Evolutionary conservation across 2,888 invertebrate species (phyloP), one percentile per base, ranked within the genome.

Genomic region (Neoascia interrupta): DNA sequence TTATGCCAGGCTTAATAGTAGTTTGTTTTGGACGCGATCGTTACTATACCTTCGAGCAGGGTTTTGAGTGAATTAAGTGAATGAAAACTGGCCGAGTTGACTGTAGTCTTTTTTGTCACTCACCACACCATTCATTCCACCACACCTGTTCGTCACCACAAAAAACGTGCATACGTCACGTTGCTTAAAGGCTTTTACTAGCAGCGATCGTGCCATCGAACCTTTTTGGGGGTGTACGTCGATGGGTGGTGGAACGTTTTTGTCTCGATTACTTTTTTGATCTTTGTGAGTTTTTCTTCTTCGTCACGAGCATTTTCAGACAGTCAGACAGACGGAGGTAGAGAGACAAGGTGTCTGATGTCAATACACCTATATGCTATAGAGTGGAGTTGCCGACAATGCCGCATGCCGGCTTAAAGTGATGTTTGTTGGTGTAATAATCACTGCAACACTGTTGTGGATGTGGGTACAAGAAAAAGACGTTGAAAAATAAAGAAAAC

Each of bases 311-410:
- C n/a, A n/a, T n/a, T 37, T 34, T 16, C 47, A 45, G 31, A 70
- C 63, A 34, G 31, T 28, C 26, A 61, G 49, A 69, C 63, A 63
- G 39, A 63, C 54, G 43, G 56, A 13, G 45, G 15, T 36, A 41
- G 34, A 72, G 53, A 76, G 76, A 72, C 76, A 53, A 39, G 45
- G 21, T 54, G 76, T 76, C 76, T 72, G 63, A 76, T 76, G 72
- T 72, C 76, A 76, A 64, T 64, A 76, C 47, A 70, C 76, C 64
- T 41, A 49, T 13, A 45, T 60, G 68, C 36, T 41, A 39, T 39
- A 37, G 5, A 11, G 34, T 54, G 58, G 56, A 45, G 56, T 58
- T 58, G 28, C 53, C 31, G n/a, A n/a, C n/a, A 26, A 5, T 26
- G 26, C 26, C 41, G 47, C 49, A 23, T 39, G 43, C 75, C 69